Base-by-base conservation (phyloP, 2,888 invertebrate genomes). In the Hesperia comma region DNA sequence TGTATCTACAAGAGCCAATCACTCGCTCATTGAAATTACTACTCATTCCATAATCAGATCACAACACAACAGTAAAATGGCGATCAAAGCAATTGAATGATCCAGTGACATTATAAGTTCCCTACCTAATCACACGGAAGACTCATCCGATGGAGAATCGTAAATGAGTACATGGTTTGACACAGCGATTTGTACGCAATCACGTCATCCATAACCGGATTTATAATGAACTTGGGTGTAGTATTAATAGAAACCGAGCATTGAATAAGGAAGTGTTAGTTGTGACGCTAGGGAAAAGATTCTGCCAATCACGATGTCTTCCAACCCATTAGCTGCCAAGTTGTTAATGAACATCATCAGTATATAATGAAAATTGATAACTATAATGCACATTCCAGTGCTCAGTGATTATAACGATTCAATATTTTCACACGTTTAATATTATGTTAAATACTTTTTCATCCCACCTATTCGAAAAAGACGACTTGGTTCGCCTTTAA, bases 61-160 rank as follows among this genome's bases (percentile, higher is more conserved):
- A 8, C 12, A 37, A 37, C 37, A 37, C 37, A 37, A 37, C 8
- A 37, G 37, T 37, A 12, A 37, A 8, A 37, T 26, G 26, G 56
- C 56, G 56, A 40, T 40, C 19, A 40, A 40, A 56, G 40, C 37
- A 56, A 40, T 56, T 32, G 33, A 32, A 37, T 56, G 37, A 37
- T 55, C 33, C 33, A 55, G 37, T 41, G 58, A 56, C 43, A 58
- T 43, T 43, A 58, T 43, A 58, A 43, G 58, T 43, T 26, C 15
- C 26, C 58, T 10, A 58, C 21, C 26, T 58, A 58, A 58, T 58
- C 58, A 58, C 58, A 17, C 10, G 43, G 58, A 58, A 58, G 43
- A n/a, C 2, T 21, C 17, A 19, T 26, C 26, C 58, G 43, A 3
- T 32, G 8, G 43, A 58, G 26, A 26, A 43, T 43, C 43, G 58